Base-by-base conservation (phyloP, 53 echinoderm and acorn worm genomes). In the Arbacia lixula region DNA sequence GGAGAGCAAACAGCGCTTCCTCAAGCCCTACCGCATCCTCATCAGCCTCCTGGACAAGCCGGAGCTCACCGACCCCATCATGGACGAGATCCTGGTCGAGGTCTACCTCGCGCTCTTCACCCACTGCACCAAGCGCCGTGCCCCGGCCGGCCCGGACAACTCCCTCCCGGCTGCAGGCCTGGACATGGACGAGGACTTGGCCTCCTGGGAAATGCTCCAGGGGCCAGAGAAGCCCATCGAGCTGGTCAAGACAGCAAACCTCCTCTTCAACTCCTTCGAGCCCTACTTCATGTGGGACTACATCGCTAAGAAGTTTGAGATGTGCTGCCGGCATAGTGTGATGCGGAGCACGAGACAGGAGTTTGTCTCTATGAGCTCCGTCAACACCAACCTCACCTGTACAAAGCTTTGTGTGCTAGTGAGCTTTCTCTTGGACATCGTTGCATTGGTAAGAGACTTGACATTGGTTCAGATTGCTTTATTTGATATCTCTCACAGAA, bases 241-340 rank as follows among this genome's bases (percentile, higher is more conserved):
- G 28, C 94, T 99, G 61, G 95, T 99, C 81, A 99, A 99, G 83
- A 99, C 92, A 5, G 99, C 99, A 28, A 99, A 99, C 34, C 69
- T 95, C 61, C 90, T 99, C 67, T 99, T 99, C 54, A 91, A 90
- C 50, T 91, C 84, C 10, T 94, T 99, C 81, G 99, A 99, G 76
- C 89, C 95, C 4, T 92, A 88, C 87, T 99, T 99, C 78, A 92
- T 99, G 84, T 99, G 99, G 99, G 99, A 99, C 55, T 99, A 93
- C 77, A 87, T 99, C 2, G 95, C 94, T 0, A 76, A 86, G 82
- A 84, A 90, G 71, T 99, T 95, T 89, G 99, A 99, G 42, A 51
- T 77, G 31, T 99, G 99, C 83, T 99, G 99, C 56, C 94, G 90
- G 36, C 84, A 90, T 42, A 91, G 86, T 12, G 94, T 88, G 1